Base-by-base conservation (phyloP, 2,797 vertebrate species). In the Sebastes miniatus region DNA sequence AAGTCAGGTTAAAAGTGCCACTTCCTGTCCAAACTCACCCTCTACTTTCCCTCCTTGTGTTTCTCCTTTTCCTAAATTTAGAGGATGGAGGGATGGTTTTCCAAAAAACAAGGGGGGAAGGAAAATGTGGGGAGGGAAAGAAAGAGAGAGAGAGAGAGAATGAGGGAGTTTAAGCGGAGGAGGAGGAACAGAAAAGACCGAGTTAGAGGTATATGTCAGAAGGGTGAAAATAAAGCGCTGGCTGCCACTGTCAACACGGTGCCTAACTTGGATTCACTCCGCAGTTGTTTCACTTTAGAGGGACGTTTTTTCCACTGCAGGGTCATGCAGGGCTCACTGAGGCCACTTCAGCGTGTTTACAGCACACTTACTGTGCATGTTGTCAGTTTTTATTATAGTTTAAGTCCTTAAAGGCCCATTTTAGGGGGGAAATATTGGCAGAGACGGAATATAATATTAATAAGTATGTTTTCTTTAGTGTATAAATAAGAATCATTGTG, bases 181-280 rank as follows among this genome's bases (percentile, higher is more conserved):
- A 5, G 57, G 58, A 67, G 34, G 62, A 39, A 14, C 34, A 80
- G 78, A 80, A 14, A 61, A 56, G 32, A 67, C 25, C 1, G 22
- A 73, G 59, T 8, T 58, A 13, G 64, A 77, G 67, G 67, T 71
- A 57, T 80, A 43, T 43, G 71, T 80, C 50, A 31, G 65, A 4
- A 14, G 62, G 79, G 79, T 73, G 58, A 81, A 88, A 84, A 67
- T 71, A 77, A 79, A 81, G 69, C 54, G 12, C 2, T 31, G 57
- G 80, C 76, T 85, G 80, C 82, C 80, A 85, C 74, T 36, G 75
- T 86, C 79, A 88, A 83, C 83, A 83, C 83, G 7, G 1, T 18
- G 67, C 59, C 69, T 81, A 1, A 57, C 34, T 59, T 76, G 31
- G 66, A 57, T 34, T 63, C 27, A n/a, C 18, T 47, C 14, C 14